Base-by-base conservation (phyloP, 2,113 vertebrate species). In the Picathartes gymnocephalus region DNA sequence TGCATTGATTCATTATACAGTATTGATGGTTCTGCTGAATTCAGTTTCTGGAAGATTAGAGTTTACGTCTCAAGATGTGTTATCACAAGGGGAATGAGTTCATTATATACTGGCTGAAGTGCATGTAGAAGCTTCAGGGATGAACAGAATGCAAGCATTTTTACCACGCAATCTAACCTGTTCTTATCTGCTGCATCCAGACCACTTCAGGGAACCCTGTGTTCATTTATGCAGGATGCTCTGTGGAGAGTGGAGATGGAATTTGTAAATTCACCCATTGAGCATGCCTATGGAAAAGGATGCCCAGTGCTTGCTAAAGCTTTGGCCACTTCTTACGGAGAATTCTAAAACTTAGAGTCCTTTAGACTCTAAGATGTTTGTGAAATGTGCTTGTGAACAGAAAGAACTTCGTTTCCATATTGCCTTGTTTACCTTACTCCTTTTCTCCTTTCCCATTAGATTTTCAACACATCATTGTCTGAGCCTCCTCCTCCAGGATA, bases 401-500 rank as follows among this genome's bases (percentile, higher is more conserved):
- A 58, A 21, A 72, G 17, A 39, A 64, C 9, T 88, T 58, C 3
- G 45, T 90, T 87, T 82, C 9, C 44, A 44, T 72, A 31, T 83
- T 35, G 18, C 19, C 28, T 71, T 47, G 2, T 95, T 56, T 84
- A 60, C 22, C 4, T 91, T 54, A 23, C 30, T 66, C 14, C 5
- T 50, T 92, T 85, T 28, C 33, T 83, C 54, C 78, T 93, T 81
- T 71, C 28, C 14, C 13, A 11, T 57, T 94, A 99, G 99, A 68
- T 99, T 92, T 98, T 98, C 81, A 99, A 98, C 65, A 99, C 99
- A 3, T 99, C 99, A 0, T 93, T 99, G 69, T 98, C 96, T 77
- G 99, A 99, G 88, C 98, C 98, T 3, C 92, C 98, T 73, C 99
- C 99, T 92, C 96, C 98, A 13, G 99, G 99, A 37, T 99, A 99